Percentiles rank a stretch among this genome's conserved stretches.
phyloP scores from a whole-genome alignment of 2,113 vertebrate genomes.

The Mellivora capensis region DNA sequence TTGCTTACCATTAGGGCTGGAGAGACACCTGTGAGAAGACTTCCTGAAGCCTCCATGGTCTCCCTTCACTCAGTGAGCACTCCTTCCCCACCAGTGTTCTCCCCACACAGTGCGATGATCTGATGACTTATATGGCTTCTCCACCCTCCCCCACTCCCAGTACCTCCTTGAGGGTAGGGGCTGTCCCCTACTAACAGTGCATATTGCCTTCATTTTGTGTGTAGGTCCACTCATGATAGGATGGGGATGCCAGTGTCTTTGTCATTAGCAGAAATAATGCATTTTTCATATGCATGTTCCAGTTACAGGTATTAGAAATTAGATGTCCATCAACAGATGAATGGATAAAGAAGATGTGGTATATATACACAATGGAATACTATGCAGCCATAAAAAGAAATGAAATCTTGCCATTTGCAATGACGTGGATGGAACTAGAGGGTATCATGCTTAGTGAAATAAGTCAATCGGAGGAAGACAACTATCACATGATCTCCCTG shows the following conservation, averaged over 20 bases:
- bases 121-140: not conserved
- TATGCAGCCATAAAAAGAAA: too few species aligned
- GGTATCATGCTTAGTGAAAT: too few species aligned
- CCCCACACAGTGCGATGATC: not conserved
- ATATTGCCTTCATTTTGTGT: not conserved
- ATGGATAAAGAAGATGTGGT: too few species aligned
- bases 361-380: too few species aligned
- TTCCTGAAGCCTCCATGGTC: not conserved
- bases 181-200: not conserved
- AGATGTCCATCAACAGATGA: too few species aligned
- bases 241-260: not conserved
- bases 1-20: not conserved
- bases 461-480: too few species aligned
- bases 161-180: not conserved
- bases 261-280: not conserved
- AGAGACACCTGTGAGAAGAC: not conserved
- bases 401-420: too few species aligned
- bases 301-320: not conserved
- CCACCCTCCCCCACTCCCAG: too few species aligned
- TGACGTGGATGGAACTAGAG: too few species aligned
- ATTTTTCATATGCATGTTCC: not conserved
- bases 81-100: not conserved
- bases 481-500: too few species aligned
- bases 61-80: not conserved
- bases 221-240: not conserved